Conservation (phyloP, 2,113 vertebrate genomes). For the Xenopus borealis region DNA sequence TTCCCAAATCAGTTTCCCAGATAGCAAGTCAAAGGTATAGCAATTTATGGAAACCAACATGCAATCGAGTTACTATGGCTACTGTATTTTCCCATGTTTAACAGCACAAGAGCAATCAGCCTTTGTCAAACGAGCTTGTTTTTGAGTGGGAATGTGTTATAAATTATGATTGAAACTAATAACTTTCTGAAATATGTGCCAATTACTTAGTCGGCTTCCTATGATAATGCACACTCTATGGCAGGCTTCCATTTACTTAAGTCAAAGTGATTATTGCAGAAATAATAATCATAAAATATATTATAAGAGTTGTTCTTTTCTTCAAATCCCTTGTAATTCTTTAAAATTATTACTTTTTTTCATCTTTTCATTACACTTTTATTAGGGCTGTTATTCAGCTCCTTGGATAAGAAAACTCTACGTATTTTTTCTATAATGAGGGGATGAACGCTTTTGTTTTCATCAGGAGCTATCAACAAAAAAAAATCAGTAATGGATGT, state of each 20-base stretch:
- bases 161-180: constrained; percentile 31
- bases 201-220: neutral
- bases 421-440: neutral
- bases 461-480: no score
- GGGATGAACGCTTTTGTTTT: neutral
- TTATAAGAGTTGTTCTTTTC: constrained; percentile 23
- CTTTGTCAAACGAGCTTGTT: constrained; percentile 27
- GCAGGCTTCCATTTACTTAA: constrained; percentile 30
- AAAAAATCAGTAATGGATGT: no score
- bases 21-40: constrained; percentile 13
- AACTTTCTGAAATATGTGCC: constrained; percentile 26
- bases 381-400: constrained; percentile 2
- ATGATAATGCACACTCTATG: constrained; percentile 7
- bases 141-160: constrained; percentile 23
- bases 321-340: constrained; percentile 23
- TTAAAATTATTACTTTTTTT: constrained; percentile 9
- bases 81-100: neutral
- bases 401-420: neutral
- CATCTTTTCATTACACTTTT: constrained; percentile 9
- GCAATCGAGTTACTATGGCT: constrained; percentile 21
- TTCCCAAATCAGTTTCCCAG: constrained; percentile 14
- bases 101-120: constrained; percentile 6
- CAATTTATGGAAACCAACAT: constrained; percentile 6
- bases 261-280: constrained; percentile 30
- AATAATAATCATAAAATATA: constrained; percentile 1